Base-by-base conservation (phyloP, 1,140 invertebrate species). In the Anthonomus grandis region DNA sequence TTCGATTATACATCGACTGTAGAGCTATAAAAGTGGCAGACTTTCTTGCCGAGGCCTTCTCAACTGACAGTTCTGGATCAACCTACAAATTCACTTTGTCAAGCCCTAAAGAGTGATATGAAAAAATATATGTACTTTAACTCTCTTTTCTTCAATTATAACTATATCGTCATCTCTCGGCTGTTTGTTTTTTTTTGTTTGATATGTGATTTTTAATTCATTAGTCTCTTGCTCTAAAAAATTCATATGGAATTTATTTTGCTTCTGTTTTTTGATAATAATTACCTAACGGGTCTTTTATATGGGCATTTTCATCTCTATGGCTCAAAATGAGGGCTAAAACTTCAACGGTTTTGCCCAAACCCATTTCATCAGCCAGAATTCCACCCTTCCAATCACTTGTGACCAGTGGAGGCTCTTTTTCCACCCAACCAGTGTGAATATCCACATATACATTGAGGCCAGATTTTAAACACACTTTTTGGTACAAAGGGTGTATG, bases 351-450 rank as follows among this genome's bases (percentile, higher is more conserved):
- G 89, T 91, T 76, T 91, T 91, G 1, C 89, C 89, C 13, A 91
- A 70, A 8, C 89, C 89, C 89, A 91, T 92, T 75, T 91, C 89
- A 75, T 92, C 89, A 13, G 87, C 87, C 39, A 92, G 72, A 49
- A 92, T 89, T 4, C 89, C 89, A 46, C 89, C 87, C n/a, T 77
- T 79, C 27, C 75, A 73, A 21, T 74, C 34, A 1, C 52, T 2
- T 9, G 65, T 56, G 22, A 71, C 46, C 9, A 66, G 24, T 18
- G 78, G 78, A 59, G 66, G 65, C 9, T 67, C 57, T 18, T 60
- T 50, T 15, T 61, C 57, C 6, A 81, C 45, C 46, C 72, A 74
- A 27, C 79, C 79, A 15, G 69, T 69, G 64, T 72, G 75, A 64
- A 74, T 76, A 72, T 85, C 79, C 67, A 81, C 79, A 70, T 77